These are phyloP conservation scores for Cremastobaeus sp. DNA, from an alignment of 2,888 invertebrate genomes.

Conservation along the genomic window DNA sequence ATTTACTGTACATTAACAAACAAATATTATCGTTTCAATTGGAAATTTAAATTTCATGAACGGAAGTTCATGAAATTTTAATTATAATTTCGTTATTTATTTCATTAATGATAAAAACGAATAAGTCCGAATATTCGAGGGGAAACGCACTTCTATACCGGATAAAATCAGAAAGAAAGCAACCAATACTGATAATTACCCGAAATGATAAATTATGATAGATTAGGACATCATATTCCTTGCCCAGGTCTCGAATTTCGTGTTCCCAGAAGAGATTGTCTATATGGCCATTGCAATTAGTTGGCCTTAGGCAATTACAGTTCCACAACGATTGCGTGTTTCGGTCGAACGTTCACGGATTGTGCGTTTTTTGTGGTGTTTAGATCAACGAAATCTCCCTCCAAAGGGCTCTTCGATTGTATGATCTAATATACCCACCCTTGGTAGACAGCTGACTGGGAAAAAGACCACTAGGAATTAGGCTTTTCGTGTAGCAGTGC, in stretches of 20 bases:
- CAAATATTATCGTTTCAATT: not conserved
- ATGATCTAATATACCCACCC: slow-evolving; percentile 49
- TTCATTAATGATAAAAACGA: not conserved
- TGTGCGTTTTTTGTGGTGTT: slow-evolving; percentile 44
- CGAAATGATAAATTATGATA: slow-evolving; percentile 56
- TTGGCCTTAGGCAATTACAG: slow-evolving; percentile 56
- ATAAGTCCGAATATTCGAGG: too few species aligned
- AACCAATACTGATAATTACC: not conserved
- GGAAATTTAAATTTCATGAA: not conserved
- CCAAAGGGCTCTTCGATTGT: slow-evolving; percentile 35
- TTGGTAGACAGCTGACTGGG: slow-evolving; percentile 18
- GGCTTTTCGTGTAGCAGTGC: slow-evolving; percentile 25
- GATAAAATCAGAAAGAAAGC: too few species aligned
- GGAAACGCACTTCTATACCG: too few species aligned
- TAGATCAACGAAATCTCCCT: slow-evolving; percentile 33
- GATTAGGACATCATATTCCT: slow-evolving; percentile 39
- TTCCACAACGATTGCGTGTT: slow-evolving; percentile 54
- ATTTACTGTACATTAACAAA: not conserved
- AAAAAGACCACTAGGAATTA: slow-evolving; percentile 25
- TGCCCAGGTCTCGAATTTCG: slow-evolving; percentile 49
- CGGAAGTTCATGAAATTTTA: not conserved
- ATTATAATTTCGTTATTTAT: not conserved
- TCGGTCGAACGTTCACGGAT: slow-evolving; percentile 49
- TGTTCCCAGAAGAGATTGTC: slow-evolving; percentile 48
- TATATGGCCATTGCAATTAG: slow-evolving; percentile 54